These are phyloP conservation scores for Panthera uncia DNA, from an alignment of 2,113 vertebrate genomes.

Conservation along the genomic window DNA sequence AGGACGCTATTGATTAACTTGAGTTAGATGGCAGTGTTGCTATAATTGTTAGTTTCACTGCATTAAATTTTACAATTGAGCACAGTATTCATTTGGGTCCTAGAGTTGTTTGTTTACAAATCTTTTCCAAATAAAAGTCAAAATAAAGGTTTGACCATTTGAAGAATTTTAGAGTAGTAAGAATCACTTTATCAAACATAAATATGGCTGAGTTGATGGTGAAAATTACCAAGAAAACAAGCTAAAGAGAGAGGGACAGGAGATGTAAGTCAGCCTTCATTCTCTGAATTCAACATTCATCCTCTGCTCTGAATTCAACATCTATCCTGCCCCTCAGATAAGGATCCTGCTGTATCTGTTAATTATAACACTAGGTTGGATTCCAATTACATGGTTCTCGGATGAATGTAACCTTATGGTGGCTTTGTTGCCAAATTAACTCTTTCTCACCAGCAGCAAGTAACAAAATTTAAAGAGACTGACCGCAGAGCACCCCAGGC, in stretches of 20 bases:
- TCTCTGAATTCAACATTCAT: neutral
- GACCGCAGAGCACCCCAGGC: neutral
- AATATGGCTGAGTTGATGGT: neutral
- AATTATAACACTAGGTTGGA: neutral
- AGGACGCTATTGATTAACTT: constrained; percentile 10
- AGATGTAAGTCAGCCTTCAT: neutral
- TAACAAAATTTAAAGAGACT: constrained; percentile 17
- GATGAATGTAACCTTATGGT: neutral
- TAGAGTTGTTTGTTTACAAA: constrained; percentile 31
- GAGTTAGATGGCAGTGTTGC: neutral
- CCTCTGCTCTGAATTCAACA: neutral
- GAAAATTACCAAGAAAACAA: constrained; percentile 22
- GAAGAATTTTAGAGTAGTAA: constrained; percentile 1
- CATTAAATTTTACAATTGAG: constrained; percentile 25
- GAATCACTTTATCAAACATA: constrained; percentile 26
- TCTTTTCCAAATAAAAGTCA: neutral
- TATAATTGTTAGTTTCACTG: constrained; percentile 12
- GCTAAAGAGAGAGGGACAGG: neutral
- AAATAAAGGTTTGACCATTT: constrained; percentile 43
- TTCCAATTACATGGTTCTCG: neutral
- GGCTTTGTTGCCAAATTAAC: neutral
- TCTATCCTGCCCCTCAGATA: neutral
- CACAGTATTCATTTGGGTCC: constrained; percentile 40
- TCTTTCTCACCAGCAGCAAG: neutral
- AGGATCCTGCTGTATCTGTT: neutral